Conservation (phyloP, 2,113 vertebrate species). For the Spea multiplicata region DNA sequence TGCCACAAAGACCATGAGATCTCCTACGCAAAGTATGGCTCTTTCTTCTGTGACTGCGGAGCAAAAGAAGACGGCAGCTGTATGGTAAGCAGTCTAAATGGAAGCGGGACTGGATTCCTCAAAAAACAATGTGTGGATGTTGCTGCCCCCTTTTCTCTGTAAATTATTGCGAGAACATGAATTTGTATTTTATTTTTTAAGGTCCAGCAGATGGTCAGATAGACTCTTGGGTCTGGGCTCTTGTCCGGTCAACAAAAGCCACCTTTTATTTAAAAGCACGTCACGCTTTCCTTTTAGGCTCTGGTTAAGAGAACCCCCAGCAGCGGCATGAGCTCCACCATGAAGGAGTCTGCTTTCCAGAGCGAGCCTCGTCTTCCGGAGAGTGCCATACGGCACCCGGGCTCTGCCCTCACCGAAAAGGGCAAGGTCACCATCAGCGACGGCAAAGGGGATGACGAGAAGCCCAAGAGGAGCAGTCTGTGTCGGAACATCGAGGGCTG, state of each 20-base stretch:
- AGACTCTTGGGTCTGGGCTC: too few species aligned
- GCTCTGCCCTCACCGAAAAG: constrained; percentile 85
- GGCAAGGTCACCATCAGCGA: constrained; percentile 91
- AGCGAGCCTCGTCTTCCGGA: constrained; percentile 88
- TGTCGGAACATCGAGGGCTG: constrained; percentile 95
- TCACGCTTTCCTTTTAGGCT: constrained; percentile 66
- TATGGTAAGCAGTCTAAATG: constrained; percentile 75
- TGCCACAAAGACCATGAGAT: constrained; percentile 99
- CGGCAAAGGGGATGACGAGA: constrained; percentile 86
- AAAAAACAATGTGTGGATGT: not conserved
- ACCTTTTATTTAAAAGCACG: not conserved
- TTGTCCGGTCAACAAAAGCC: too few species aligned
- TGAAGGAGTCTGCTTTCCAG: constrained; percentile 97
- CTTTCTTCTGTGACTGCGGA: constrained; percentile 99
- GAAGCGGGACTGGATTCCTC: not conserved
- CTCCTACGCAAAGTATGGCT: constrained; percentile 98
- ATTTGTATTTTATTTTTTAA: too few species aligned
- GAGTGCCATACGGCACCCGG: constrained; percentile 86
- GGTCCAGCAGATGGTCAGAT: too few species aligned
- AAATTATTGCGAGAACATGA: too few species aligned
- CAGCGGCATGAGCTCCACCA: constrained; percentile 91
- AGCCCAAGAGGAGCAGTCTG: constrained; percentile 92
- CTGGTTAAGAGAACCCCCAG: constrained; percentile 95
- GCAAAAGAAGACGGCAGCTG: constrained; percentile 99
- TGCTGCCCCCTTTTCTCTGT: too few species aligned